phyloP scores from a whole-genome alignment of 2,797 vertebrate genomes.

The Picus viridis region DNA sequence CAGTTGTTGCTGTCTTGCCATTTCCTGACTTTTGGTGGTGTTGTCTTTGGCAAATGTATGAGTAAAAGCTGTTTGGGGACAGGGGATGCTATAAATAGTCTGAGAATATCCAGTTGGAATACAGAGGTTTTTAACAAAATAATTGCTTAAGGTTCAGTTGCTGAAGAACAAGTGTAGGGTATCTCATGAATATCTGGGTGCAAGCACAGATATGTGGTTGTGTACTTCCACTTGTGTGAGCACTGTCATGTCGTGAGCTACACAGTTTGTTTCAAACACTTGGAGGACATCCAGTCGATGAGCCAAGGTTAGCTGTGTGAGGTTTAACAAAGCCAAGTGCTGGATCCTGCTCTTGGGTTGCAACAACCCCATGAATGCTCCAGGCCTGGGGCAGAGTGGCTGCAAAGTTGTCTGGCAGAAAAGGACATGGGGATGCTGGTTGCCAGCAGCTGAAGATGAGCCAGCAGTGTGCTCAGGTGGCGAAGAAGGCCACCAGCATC shows the following conservation, averaged over 20 bases:
- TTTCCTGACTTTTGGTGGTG: neutral
- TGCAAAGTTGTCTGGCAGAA: no score
- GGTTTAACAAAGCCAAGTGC: no score
- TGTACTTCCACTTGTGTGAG: slow-evolving; percentile 59
- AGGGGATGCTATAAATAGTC: neutral
- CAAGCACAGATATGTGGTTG: neutral
- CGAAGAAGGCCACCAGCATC: no score
- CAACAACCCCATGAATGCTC: no score
- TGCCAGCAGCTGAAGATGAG: no score
- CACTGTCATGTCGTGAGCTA: neutral
- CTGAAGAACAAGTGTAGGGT: slow-evolving; percentile 2
- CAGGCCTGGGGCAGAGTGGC: no score
- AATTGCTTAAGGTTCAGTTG: slow-evolving; percentile 10
- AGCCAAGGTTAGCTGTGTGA: no score
- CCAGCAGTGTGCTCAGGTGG: no score
- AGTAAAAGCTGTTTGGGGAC: neutral
- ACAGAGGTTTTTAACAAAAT: neutral
- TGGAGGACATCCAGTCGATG: neutral
- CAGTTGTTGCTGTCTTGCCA: neutral
- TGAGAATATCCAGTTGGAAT: neutral
- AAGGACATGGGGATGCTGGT: no score
- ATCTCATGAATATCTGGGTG: neutral
- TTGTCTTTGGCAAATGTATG: neutral
- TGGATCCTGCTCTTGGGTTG: no score
- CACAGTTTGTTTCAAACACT: neutral